These are phyloP conservation scores for Drosophila fungiperda DNA, from an alignment of 2,888 invertebrate genomes.

Conservation along the genomic window DNA sequence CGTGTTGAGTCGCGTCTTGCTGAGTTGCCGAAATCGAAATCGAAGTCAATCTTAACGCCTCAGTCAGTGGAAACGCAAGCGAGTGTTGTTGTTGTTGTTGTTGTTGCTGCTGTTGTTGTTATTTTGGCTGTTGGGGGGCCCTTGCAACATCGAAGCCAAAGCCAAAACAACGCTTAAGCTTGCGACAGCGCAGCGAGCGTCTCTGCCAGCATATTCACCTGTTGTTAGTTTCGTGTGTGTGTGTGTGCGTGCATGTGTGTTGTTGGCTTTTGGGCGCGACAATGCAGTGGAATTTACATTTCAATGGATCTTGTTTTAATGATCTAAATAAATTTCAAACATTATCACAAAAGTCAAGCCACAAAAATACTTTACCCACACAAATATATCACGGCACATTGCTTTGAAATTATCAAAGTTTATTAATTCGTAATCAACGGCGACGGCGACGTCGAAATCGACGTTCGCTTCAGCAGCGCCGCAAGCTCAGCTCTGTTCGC, in stretches of 20 bases:
- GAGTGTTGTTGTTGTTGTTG: conserved; percentile 30
- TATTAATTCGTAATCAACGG: conserved; percentile 66
- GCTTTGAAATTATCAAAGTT: conserved; percentile 61
- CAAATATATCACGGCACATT: conserved; percentile 26
- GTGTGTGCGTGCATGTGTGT: not conserved
- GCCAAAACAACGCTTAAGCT: conserved; percentile 33
- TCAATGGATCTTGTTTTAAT: conserved; percentile 39
- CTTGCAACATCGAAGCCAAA: conserved; percentile 61
- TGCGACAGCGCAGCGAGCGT: conserved; percentile 47
- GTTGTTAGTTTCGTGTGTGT: conserved; percentile 47
- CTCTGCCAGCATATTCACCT: conserved; percentile 56
- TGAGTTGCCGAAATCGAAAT: conserved; percentile 2
- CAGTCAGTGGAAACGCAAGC: conserved; percentile 24
- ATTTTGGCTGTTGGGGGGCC: conserved; percentile 39
- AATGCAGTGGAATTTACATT: conserved; percentile 49
- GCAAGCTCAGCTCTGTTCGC: conserved; percentile 34
- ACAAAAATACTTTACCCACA: conserved; percentile 6
- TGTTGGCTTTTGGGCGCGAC: conserved; percentile 14
- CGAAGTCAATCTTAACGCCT: conserved; percentile 61
- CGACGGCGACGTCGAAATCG: conserved; percentile 4
- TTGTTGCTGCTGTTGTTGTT: conserved; percentile 10
- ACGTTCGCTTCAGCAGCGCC: conserved; percentile 15
- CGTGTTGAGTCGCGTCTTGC: conserved; percentile 5
- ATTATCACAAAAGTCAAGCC: conserved; percentile 29
- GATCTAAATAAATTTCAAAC: conserved; percentile 30